Conservation (phyloP, 2,888 invertebrate species). For the Caenorhabditis becei region DNA sequence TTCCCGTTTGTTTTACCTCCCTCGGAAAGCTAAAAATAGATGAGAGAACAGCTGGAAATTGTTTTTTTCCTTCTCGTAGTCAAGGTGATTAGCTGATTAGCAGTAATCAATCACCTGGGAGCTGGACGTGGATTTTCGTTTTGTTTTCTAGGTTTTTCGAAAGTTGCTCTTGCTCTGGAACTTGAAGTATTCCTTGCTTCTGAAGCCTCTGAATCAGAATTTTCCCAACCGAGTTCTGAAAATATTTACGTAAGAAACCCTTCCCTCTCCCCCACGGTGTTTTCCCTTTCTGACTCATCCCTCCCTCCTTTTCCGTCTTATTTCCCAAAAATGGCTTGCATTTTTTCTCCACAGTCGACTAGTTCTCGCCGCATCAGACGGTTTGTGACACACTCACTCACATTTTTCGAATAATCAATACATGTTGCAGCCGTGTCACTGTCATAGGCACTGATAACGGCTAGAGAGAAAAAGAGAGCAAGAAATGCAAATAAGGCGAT, state of each 20-base stretch:
- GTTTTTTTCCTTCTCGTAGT: not conserved
- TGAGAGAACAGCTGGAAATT: constrained; percentile 28
- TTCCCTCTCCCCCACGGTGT: too few species aligned
- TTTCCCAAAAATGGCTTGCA: not conserved
- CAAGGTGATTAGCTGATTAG: too few species aligned
- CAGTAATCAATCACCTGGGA: constrained; percentile 5
- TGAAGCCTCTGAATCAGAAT: not conserved
- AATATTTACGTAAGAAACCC: too few species aligned
- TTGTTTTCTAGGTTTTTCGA: not conserved
- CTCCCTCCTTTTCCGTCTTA: not conserved
- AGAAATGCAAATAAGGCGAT: constrained; percentile 43
- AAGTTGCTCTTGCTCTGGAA: not conserved
- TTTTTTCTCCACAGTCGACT: constrained; percentile 21
- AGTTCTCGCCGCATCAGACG: not conserved
- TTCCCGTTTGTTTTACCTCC: not conserved
- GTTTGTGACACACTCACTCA: too few species aligned
- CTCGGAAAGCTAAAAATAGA: not conserved
- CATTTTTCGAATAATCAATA: constrained; percentile 51
- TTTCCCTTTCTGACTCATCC: constrained; percentile 18
- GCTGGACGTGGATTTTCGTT: not conserved
- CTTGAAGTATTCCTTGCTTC: too few species aligned
- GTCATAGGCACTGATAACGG: constrained; percentile 26
- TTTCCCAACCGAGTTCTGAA: not conserved
- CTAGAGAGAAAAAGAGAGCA: not conserved
- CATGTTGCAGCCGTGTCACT: constrained; percentile 13